phyloP scores from a whole-genome alignment of 1,140 invertebrate genomes.

The Aphelenchoides besseyi region DNA sequence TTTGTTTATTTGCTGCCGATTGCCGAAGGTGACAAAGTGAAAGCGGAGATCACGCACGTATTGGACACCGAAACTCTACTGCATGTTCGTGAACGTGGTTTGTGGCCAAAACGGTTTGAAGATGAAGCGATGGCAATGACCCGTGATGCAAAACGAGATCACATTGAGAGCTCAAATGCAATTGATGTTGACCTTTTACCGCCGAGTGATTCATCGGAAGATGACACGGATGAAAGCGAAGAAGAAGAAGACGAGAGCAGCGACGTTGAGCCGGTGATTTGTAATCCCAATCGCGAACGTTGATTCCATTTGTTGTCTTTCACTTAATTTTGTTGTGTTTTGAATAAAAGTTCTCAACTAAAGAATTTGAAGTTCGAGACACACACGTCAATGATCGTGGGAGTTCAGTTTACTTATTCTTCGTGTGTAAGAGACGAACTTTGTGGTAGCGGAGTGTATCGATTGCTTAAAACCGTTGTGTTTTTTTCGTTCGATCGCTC shows the following conservation, averaged over 20 bases:
- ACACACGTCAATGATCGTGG: background rate
- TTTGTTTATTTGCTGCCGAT: constrained; percentile 27
- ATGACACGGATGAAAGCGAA: constrained; percentile 12
- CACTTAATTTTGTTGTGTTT: background rate
- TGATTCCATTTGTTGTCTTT: constrained; percentile 7
- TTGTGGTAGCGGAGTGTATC: background rate
- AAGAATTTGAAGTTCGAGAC: background rate
- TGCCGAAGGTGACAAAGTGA: constrained; percentile 22
- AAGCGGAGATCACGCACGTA: constrained; percentile 20
- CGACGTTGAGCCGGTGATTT: background rate
- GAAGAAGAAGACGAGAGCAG: constrained; percentile 4
- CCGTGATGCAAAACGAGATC: constrained; percentile 5
- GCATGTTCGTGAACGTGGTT: constrained; percentile 3
- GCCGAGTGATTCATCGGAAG: constrained; percentile 12
- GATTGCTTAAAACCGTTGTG: background rate
- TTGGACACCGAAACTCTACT: constrained; percentile 21
- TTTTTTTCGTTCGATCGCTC: background rate
- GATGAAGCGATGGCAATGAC: constrained; percentile 17
- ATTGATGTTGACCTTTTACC: constrained; percentile 24
- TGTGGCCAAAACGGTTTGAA: constrained; percentile 19
- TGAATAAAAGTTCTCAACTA: background rate
- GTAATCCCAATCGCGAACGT: constrained; percentile 13
- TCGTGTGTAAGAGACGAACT: background rate
- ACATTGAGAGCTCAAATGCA: background rate
- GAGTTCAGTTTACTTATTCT: background rate